These are phyloP conservation scores for Sarcophaga bullata DNA, from an alignment of 1,140 invertebrate genomes.

Conservation along the genomic window DNA sequence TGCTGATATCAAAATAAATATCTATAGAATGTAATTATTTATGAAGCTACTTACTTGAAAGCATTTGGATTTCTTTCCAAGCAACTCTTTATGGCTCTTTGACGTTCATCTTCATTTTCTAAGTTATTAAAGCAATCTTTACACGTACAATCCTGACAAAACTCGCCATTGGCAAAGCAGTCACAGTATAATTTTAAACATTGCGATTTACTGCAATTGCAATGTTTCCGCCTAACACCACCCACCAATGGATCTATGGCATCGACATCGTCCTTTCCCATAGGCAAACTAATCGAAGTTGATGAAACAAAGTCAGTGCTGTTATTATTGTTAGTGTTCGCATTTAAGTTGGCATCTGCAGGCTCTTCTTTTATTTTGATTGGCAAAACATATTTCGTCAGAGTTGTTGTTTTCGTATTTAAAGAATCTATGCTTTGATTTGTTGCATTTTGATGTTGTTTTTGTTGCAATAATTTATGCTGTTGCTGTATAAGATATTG, in stretches of 20 bases:
- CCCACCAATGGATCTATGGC: slow-evolving; percentile 28
- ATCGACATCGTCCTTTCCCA: not conserved
- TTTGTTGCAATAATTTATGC: slow-evolving; percentile 30
- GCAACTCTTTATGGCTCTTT: slow-evolving; percentile 91
- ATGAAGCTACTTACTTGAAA: slow-evolving; percentile 71
- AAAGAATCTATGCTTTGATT: not conserved
- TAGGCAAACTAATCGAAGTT: not conserved
- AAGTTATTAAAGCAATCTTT: slow-evolving; percentile 98
- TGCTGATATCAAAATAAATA: too few relatives aligned
- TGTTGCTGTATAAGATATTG: slow-evolving; percentile 11
- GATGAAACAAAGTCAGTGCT: not conserved
- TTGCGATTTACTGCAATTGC: slow-evolving; percentile 99
- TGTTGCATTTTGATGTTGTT: slow-evolving; percentile 22
- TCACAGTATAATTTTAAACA: slow-evolving; percentile 99
- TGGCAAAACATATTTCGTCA: not conserved
- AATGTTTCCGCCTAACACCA: slow-evolving; percentile 67
- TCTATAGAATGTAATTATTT: too few relatives aligned
- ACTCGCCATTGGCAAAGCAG: slow-evolving; percentile 99
- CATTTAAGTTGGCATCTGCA: not conserved
- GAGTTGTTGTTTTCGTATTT: not conserved
- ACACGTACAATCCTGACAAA: slow-evolving; percentile 98
- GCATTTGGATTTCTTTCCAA: slow-evolving; percentile 94
- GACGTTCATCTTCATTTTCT: slow-evolving; percentile 93
- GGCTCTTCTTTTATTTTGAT: slow-evolving; percentile 32
- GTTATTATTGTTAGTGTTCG: not conserved